Evolutionary conservation across 2,113 vertebrate genomes (phyloP).

Genomic region (Rissa tridactyla): DNA sequence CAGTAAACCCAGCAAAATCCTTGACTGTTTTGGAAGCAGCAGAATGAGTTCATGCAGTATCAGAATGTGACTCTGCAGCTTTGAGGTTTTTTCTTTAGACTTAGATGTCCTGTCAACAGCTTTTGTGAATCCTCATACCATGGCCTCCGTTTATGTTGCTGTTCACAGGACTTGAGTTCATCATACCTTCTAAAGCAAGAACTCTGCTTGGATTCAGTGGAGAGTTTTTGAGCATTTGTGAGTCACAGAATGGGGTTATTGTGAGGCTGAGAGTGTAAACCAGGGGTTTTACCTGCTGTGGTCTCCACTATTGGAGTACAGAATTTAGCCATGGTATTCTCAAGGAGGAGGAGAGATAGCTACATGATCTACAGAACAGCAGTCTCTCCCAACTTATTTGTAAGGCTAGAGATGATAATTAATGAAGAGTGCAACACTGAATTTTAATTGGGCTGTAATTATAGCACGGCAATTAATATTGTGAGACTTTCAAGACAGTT

Average conservation of each 20-base stretch:
- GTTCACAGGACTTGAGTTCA: neutral
- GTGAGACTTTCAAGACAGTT: conserved; percentile 19
- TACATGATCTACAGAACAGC: neutral
- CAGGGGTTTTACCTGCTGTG: neutral
- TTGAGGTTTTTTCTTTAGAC: neutral
- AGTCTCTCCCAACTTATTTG: conserved; percentile 17
- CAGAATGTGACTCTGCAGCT: neutral
- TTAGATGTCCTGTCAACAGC: neutral
- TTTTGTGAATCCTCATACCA: neutral
- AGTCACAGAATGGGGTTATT: neutral
- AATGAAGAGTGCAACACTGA: conserved; percentile 43
- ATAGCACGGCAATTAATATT: conserved; percentile 9
- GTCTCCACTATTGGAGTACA: neutral
- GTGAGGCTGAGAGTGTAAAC: neutral
- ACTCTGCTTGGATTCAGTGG: neutral
- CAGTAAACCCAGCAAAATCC: neutral
- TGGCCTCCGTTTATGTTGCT: neutral
- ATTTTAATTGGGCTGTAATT: conserved; percentile 63
- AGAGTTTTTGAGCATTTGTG: neutral
- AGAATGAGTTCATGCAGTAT: neutral
- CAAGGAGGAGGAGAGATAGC: neutral
- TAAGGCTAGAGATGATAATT: conserved; percentile 39
- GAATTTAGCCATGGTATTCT: neutral
- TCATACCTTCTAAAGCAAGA: neutral
- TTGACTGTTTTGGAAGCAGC: neutral